phyloP scores from a whole-genome alignment of 2,888 invertebrate genomes.

The Laothoe populi region DNA sequence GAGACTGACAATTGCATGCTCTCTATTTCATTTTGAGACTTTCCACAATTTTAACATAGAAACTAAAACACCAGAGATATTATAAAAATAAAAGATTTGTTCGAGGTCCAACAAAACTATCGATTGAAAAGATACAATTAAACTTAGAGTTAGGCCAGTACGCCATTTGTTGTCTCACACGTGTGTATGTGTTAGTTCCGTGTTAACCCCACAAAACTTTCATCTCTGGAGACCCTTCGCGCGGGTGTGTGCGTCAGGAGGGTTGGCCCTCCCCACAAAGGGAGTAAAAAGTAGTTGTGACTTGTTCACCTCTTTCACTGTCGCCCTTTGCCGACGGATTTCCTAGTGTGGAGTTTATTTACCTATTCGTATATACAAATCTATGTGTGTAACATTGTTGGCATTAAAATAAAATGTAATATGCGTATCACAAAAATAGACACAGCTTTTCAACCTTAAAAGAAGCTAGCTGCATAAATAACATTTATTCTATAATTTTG shows the following conservation, averaged over 20 bases:
- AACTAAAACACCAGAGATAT: neutral
- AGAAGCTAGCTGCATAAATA: no score
- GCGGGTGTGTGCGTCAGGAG: slow-evolving; percentile 58
- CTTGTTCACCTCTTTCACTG: slow-evolving; percentile 84
- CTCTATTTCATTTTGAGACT: neutral
- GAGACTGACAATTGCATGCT: neutral
- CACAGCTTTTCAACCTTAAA: no score
- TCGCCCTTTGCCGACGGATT: slow-evolving; percentile 73
- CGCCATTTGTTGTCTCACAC: slow-evolving; percentile 79
- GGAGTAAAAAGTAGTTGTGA: slow-evolving; percentile 84
- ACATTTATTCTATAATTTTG: no score
- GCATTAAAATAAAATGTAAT: neutral
- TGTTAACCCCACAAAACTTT: slow-evolving; percentile 82
- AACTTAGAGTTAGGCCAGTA: slow-evolving; percentile 82
- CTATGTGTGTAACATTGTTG: neutral
- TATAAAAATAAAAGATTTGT: slow-evolving; percentile 57
- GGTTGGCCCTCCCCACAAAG: slow-evolving; percentile 71
- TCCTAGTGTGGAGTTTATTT: slow-evolving; percentile 64
- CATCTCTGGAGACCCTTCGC: slow-evolving; percentile 76
- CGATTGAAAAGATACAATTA: slow-evolving; percentile 85
- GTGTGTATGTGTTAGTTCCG: slow-evolving; percentile 72
- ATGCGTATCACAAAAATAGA: neutral
- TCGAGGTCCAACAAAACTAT: slow-evolving; percentile 64
- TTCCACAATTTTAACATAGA: neutral
- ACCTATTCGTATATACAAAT: slow-evolving; percentile 44